Evolutionary conservation across 2,888 invertebrate genomes (phyloP).

Genomic region (Caenorhabditis doughertyi): DNA sequence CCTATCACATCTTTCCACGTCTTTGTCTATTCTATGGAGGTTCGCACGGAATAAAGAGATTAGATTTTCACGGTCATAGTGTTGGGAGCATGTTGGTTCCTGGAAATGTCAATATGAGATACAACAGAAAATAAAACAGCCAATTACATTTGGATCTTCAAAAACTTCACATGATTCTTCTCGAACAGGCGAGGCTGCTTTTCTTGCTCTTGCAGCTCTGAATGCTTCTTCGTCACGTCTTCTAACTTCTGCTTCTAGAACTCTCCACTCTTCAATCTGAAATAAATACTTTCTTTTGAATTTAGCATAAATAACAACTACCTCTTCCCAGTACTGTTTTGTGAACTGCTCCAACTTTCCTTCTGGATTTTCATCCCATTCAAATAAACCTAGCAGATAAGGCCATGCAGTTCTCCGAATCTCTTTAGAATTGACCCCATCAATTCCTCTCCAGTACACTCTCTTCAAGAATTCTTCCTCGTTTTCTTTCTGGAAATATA

Average conservation of each 20-base stretch:
- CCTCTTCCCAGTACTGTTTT: constrained; percentile 67
- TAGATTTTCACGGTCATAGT: constrained; percentile 60
- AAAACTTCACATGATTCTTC: constrained; percentile 80
- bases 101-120: not conserved
- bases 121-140: not conserved
- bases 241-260: constrained; percentile 93
- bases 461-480: constrained; percentile 89
- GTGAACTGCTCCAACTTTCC: constrained; percentile 70
- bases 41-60: constrained; percentile 87
- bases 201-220: constrained; percentile 74
- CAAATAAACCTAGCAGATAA: constrained; percentile 78
- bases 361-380: constrained; percentile 77
- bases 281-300: not conserved
- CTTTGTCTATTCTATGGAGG: constrained; percentile 95
- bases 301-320: too few relatives aligned
- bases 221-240: constrained; percentile 88
- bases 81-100: constrained; percentile 59
- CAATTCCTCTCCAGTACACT: constrained; percentile 92
- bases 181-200: constrained; percentile 71
- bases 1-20: constrained; percentile 95
- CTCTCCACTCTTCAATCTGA: constrained; percentile 93
- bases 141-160: constrained; percentile 70
- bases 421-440: constrained; percentile 85
- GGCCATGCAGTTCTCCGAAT: constrained; percentile 83
- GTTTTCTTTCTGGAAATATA: constrained; percentile 79